phyloP scores from a whole-genome alignment of 2,797 vertebrate species.

The Acrocephalus scirpaceus region DNA sequence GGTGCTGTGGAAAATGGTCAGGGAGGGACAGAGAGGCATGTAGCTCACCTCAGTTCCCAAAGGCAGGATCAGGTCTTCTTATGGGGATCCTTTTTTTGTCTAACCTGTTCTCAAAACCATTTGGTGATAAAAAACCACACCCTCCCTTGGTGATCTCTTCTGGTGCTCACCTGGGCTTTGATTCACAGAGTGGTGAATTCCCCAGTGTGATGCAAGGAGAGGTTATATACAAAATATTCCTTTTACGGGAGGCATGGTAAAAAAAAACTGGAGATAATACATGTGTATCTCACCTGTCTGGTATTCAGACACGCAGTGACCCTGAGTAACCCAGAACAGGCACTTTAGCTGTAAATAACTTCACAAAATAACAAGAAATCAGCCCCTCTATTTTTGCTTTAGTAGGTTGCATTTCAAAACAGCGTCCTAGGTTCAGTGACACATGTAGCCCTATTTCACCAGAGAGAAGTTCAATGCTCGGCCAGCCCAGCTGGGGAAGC shows the following conservation, averaged over 20 bases:
- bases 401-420: background rate
- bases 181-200: slow-evolving; percentile 29
- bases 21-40: background rate
- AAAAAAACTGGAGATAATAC: background rate
- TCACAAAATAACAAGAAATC: background rate
- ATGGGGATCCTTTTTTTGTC: background rate
- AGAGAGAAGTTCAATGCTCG: background rate
- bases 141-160: background rate
- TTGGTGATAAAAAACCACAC: background rate
- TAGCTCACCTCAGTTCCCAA: background rate
- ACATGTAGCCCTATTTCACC: background rate
- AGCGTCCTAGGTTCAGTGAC: background rate
- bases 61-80: background rate
- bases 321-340: slow-evolving; percentile 12
- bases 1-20: background rate
- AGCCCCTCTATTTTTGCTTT: background rate
- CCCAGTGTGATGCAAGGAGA: background rate
- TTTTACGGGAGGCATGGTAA: background rate
- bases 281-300: slow-evolving; percentile 57
- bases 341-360: slow-evolving; percentile 29
- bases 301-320: slow-evolving; percentile 59
- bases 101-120: background rate
- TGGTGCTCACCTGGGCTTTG: background rate
- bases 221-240: slow-evolving; percentile 29
- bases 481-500: background rate